A percentile compares a stretch with the other conserved stretches of the same genome.
Conservation (phyloP, 1,140 invertebrate species). For the Cydia fagiglandana region DNA sequence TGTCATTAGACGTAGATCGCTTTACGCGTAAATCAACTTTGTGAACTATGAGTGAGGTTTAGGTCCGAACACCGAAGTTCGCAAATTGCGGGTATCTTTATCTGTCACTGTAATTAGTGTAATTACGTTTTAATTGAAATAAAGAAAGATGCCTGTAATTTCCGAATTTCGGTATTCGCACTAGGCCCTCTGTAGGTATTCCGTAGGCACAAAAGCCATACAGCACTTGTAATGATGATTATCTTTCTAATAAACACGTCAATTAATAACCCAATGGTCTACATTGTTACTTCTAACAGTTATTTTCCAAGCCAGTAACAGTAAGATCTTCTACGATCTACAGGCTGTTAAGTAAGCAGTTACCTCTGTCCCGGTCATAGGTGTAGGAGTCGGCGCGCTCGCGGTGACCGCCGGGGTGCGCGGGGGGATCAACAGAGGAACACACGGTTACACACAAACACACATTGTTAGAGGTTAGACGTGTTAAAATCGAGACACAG, state of each 20-base stretch:
- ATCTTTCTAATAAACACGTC: neutral
- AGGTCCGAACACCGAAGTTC: too few relatives aligned
- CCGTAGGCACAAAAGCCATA: too few relatives aligned
- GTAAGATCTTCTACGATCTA: conserved; percentile 38
- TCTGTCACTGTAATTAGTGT: too few relatives aligned
- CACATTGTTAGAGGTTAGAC: neutral
- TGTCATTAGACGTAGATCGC: too few relatives aligned
- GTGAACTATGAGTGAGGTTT: neutral
- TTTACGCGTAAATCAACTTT: neutral
- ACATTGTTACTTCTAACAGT: neutral
- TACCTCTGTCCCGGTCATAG: conserved; percentile 74
- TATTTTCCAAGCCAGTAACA: neutral
- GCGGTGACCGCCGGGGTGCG: conserved; percentile 65
- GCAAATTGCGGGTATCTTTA: too few relatives aligned
- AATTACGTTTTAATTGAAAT: too few relatives aligned
- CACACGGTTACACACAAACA: conserved; percentile 46
- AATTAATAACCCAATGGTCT: neutral
- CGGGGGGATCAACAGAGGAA: conserved; percentile 66
- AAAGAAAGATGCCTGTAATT: too few relatives aligned
- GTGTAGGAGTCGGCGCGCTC: conserved; percentile 70
- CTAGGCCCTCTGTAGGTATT: too few relatives aligned
- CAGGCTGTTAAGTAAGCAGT: conserved; percentile 38
- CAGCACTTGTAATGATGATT: too few relatives aligned
- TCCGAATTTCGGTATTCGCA: too few relatives aligned
- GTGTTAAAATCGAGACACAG: too few relatives aligned